Percentiles rank a stretch among this genome's conserved stretches.
phyloP scores from a whole-genome alignment of 2,113 vertebrate genomes.

The Paralichthys olivaceus region DNA sequence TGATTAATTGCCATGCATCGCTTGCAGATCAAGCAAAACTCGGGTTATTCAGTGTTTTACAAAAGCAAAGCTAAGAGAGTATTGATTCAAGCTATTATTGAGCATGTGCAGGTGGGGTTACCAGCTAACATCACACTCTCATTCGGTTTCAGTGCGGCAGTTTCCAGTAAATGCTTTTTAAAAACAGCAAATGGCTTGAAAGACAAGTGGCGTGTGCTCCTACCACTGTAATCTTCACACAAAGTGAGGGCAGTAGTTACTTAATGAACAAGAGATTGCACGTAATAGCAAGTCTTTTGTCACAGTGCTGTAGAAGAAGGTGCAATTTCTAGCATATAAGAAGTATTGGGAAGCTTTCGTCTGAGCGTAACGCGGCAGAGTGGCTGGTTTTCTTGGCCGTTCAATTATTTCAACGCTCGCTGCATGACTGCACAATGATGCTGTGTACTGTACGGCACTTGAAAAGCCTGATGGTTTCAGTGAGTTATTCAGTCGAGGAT shows the following conservation, averaged over 20 bases:
- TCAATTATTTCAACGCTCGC: background rate
- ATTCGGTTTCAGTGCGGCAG: slow-evolving; percentile 15
- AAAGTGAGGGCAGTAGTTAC: slow-evolving; percentile 9
- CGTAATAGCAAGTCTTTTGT: slow-evolving; percentile 37
- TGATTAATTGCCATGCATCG: slow-evolving; percentile 16
- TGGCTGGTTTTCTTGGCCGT: background rate
- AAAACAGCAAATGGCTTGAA: slow-evolving; percentile 55
- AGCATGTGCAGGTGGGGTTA: slow-evolving; percentile 28
- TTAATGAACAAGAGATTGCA: slow-evolving; percentile 46
- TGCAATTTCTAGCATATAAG: background rate
- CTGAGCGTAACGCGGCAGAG: background rate
- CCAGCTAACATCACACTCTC: slow-evolving; percentile 17
- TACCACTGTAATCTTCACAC: slow-evolving; percentile 17
- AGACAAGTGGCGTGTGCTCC: slow-evolving; percentile 29
- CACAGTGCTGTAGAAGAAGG: slow-evolving; percentile 1
- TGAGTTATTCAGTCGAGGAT: slow-evolving; percentile 34
- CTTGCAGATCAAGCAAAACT: slow-evolving; percentile 9
- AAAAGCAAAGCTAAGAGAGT: slow-evolving; percentile 16
- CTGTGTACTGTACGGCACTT: slow-evolving; percentile 29
- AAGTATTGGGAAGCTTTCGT: slow-evolving; percentile 7
- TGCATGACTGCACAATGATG: slow-evolving; percentile 19
- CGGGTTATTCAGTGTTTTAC: slow-evolving; percentile 4
- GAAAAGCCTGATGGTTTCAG: background rate
- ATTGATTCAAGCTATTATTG: slow-evolving; percentile 55
- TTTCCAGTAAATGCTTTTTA: slow-evolving; percentile 50